Evolutionary conservation across 2,888 invertebrate genomes (phyloP), one percentile per base, ranked within the genome.

Genomic region (Erpobdella octoculata): DNA sequence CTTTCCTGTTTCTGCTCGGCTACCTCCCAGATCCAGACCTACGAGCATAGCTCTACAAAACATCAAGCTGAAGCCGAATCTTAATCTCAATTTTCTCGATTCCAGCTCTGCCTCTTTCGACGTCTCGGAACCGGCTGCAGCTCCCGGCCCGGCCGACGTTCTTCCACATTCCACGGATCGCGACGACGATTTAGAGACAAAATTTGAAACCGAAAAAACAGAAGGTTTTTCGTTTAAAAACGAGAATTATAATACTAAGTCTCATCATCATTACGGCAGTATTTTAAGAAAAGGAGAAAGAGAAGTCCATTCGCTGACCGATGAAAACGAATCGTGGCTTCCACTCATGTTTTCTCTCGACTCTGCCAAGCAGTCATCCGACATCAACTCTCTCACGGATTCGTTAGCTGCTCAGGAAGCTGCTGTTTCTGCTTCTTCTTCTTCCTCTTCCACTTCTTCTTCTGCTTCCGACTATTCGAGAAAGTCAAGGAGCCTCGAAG

Each of bases 401-500:
- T 8, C 53, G 15, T 53, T 53, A 53, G n/a, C n/a, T n/a, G n/a
- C 46, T 41, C 46, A 41, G 46, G 46, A 12, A 41, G 46, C 46
- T n/a, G 12, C 12, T 41, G 46, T 15, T 15, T 12, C n/a, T n/a
- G n/a, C 12, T n/a, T n/a, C 46, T 15, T 41, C 46, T n/a, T n/a
- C n/a, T n/a, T 53, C 53, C 21, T 53, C 53, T 8, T 53, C 53
- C 28, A 28, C 53, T 25, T 53, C 53, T n/a, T 62, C 62, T 8
- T 62, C 62, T 5, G n/a, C 62, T 35, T 33, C 31, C 9, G 21
- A n/a, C 28, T 62, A 18, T 5, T 62, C 62, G 4, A 62, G 81
- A 33, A 82, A 81, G 75, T 80, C 81, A 3, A 78, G 81, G 58
- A 82, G 81, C 73, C 75, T 82, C 59, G 82, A 82, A 68, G 81